Percentiles rank a stretch among this genome's conserved stretches.
Conservation (phyloP, 23 tunicate genomes). For the Corella eumyota region DNA sequence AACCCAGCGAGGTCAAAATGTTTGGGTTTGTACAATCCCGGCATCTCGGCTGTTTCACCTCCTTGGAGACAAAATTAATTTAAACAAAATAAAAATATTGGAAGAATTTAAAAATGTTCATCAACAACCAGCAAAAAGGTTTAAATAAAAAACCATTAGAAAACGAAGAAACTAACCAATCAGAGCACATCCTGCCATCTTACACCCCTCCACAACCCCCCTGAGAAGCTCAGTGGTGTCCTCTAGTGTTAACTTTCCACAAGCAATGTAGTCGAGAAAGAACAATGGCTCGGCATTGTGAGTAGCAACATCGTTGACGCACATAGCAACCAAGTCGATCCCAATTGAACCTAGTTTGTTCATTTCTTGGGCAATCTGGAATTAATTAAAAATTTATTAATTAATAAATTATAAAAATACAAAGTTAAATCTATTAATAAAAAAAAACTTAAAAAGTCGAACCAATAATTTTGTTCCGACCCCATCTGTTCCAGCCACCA, state of each 20-base stretch:
- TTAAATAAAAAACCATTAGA: no score
- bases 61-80: constrained; percentile 1
- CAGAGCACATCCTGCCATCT: constrained; percentile 50
- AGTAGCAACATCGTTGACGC: constrained; percentile 67
- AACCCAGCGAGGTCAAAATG: constrained; percentile 74
- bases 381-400: background rate
- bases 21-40: constrained; percentile 38
- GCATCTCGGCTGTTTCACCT: constrained; percentile 96
- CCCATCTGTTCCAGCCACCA: constrained; percentile 86
- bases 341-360: constrained; percentile 23
- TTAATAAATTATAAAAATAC: background rate
- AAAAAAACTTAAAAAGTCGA: no score
- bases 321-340: constrained; percentile 83
- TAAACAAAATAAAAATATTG: no score
- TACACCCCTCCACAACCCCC: constrained; percentile 50
- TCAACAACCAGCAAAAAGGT: no score
- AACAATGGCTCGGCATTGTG: constrained; percentile 86
- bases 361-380: constrained; percentile 38
- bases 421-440: background rate
- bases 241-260: constrained; percentile 38
- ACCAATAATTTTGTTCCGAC: constrained; percentile 81
- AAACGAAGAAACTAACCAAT: constrained; percentile 57
- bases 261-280: constrained; percentile 68
- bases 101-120: no score
- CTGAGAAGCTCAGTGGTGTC: constrained; percentile 37